Percentiles rank a stretch among this genome's conserved stretches.
phyloP scores from a whole-genome alignment of 2,888 invertebrate genomes.

The Salpingus planirostris region DNA sequence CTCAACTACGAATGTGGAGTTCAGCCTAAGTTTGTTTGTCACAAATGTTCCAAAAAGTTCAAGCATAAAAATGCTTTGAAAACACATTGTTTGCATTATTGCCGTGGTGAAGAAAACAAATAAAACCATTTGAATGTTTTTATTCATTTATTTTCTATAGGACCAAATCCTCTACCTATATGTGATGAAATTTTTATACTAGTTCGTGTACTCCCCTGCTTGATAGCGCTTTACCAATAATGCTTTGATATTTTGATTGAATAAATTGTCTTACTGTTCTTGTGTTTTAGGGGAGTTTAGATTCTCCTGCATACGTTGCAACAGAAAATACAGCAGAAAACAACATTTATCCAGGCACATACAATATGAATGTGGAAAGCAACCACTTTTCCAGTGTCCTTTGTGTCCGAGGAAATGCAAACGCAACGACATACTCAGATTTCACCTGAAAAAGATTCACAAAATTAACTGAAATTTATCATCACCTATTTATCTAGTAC shows the following conservation, averaged over 20 bases:
- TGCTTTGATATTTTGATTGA: too few relatives aligned
- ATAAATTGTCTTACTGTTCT: not conserved
- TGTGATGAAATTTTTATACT: too few relatives aligned
- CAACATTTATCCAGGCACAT: conserved; percentile 22
- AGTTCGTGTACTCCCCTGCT: too few relatives aligned
- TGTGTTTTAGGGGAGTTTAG: conserved; percentile 12
- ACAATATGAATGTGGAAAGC: conserved; percentile 27
- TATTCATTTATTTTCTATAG: too few relatives aligned
- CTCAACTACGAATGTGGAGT: conserved; percentile 22
- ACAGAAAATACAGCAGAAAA: conserved; percentile 20
- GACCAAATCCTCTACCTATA: too few relatives aligned
- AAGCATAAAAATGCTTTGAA: conserved; percentile 8
- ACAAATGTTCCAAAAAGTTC: conserved; percentile 16
- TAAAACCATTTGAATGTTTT: too few relatives aligned
- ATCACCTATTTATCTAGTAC: too few relatives aligned
- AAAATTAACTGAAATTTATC: conserved; percentile 18
- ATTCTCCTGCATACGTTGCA: conserved; percentile 22
- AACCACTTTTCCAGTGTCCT: conserved; percentile 28
- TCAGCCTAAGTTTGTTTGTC: conserved; percentile 16
- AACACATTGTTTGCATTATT: too few relatives aligned
- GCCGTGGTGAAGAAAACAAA: too few relatives aligned
- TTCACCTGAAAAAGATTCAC: conserved; percentile 30
- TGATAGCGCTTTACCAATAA: too few relatives aligned
- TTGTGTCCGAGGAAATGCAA: conserved; percentile 31
- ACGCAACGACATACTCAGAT: conserved; percentile 25